These are phyloP conservation scores for Muschampia plurimacula DNA, from an alignment of 2,888 invertebrate genomes.

Conservation along the genomic window DNA sequence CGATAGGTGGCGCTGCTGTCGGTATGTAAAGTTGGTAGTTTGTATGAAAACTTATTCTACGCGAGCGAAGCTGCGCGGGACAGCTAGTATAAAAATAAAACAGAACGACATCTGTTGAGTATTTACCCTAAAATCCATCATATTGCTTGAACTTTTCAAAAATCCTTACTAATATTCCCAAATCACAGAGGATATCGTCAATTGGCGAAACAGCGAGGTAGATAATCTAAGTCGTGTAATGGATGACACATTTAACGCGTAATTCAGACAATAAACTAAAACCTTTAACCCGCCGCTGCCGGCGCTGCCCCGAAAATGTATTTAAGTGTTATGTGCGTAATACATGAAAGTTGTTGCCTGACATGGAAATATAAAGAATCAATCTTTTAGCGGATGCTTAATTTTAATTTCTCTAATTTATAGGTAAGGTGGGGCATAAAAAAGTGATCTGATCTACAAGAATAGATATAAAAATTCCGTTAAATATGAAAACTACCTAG, in stretches of 20 bases:
- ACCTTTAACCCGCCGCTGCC: conserved; percentile 59
- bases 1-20: no score
- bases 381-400: neutral
- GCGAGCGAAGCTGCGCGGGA: no score
- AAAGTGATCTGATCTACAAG: no score
- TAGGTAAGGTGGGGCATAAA: neutral
- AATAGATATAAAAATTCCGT: no score
- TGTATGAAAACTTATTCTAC: no score
- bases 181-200: conserved; percentile 32
- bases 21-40: no score
- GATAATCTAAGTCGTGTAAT: conserved; percentile 56
- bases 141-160: neutral
- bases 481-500: no score
- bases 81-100: no score
- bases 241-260: conserved; percentile 72
- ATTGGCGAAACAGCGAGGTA: conserved; percentile 30
- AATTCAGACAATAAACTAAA: conserved; percentile 57
- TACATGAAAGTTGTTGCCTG: conserved; percentile 23
- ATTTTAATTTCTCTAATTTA: neutral
- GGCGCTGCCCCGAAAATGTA: neutral
- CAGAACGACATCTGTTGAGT: no score
- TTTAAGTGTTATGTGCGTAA: neutral
- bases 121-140: no score
- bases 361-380: conserved; percentile 6
- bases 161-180: conserved; percentile 4